Conservation (phyloP, 2,888 invertebrate genomes). For the Drosophila austrosaltans region DNA sequence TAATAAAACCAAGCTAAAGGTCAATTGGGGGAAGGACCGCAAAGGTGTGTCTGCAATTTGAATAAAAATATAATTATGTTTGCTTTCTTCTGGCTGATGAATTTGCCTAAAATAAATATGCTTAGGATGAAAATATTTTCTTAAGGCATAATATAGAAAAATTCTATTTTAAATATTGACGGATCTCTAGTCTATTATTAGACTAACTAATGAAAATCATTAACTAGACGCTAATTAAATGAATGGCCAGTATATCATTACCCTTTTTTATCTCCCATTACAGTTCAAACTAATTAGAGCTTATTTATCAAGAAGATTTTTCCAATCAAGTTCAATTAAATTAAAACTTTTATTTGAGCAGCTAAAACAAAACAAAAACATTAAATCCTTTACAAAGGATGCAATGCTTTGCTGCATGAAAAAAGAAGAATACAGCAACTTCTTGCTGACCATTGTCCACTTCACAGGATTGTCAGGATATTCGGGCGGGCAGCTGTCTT, state of each 20-base stretch:
- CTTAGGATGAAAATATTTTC: neutral
- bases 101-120: constrained; percentile 7
- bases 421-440: neutral
- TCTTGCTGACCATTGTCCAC: constrained; percentile 46
- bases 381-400: constrained; percentile 18
- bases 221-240: too few species aligned
- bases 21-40: constrained; percentile 49
- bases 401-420: constrained; percentile 28
- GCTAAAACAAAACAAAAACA: constrained; percentile 54
- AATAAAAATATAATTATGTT: constrained; percentile 72
- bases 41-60: constrained; percentile 45
- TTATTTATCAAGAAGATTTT: neutral
- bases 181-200: too few species aligned
- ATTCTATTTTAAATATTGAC: too few species aligned
- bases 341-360: constrained; percentile 62
- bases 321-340: constrained; percentile 53
- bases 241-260: too few species aligned
- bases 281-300: neutral
- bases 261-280: too few species aligned
- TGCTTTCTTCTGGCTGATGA: constrained; percentile 28
- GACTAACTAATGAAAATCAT: too few species aligned
- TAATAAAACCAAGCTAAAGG: constrained; percentile 51
- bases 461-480: constrained; percentile 21
- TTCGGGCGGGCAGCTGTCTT: constrained; percentile 52
- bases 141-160: neutral